These are phyloP conservation scores for Archips crataeganus DNA, from an alignment of 2,888 invertebrate species.

Conservation along the genomic window DNA sequence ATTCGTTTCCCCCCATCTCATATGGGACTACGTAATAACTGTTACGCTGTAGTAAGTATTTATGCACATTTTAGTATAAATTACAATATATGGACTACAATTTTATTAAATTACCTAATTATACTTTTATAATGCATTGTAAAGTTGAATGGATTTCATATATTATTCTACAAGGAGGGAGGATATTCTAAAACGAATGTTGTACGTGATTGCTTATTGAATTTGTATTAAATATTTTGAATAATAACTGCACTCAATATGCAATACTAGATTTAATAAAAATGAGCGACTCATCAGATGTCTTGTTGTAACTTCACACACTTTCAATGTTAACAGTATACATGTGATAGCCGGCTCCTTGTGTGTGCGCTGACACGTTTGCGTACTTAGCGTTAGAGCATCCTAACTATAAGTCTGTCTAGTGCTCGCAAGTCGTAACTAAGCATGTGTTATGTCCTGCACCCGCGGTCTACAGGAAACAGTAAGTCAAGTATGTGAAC, in stretches of 20 bases:
- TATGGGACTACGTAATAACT: not conserved
- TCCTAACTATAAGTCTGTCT: constrained; percentile 69
- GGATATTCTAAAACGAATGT: not conserved
- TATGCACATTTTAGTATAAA: not conserved
- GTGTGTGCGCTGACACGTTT: constrained; percentile 70
- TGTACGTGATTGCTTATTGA: constrained; percentile 1
- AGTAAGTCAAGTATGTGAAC: constrained; percentile 89
- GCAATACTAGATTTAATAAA: constrained; percentile 8
- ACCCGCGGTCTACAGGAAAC: constrained; percentile 89
- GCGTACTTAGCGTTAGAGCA: constrained; percentile 56
- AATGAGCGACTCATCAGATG: not conserved
- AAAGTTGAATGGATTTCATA: not conserved
- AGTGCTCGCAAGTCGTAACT: constrained; percentile 60
- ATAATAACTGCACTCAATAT: constrained; percentile 32
- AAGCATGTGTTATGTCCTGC: constrained; percentile 85
- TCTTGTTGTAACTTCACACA: constrained; percentile 14
- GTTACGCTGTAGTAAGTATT: not conserved
- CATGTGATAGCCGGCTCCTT: constrained; percentile 64
- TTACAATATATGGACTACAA: no score
- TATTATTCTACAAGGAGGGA: not conserved
- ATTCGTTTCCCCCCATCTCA: not conserved
- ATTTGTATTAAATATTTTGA: not conserved
- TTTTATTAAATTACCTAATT: no score
- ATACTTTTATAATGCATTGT: no score
- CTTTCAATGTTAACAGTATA: constrained; percentile 26